Evolutionary conservation across 2,888 invertebrate genomes (phyloP).

Genomic region (Rhogogaster chlorosoma): DNA sequence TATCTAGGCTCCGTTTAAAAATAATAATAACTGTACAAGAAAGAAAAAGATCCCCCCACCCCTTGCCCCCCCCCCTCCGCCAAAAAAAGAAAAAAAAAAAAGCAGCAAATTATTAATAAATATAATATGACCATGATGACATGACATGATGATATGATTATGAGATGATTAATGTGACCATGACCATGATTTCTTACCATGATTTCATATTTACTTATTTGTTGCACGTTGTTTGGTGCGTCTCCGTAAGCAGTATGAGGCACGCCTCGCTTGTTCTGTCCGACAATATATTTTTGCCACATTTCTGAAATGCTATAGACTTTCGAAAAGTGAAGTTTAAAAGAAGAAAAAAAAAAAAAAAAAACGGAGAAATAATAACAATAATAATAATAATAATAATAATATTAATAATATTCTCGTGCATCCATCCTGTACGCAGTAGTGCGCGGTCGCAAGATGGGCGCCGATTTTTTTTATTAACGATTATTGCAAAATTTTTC

Average conservation of each 20-base stretch:
- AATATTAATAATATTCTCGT: too few species aligned
- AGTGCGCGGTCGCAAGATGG: too few species aligned
- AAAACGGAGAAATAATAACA: not conserved
- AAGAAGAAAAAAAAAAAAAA: not conserved
- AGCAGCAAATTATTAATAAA: slow-evolving; percentile 55
- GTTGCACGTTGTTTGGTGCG: slow-evolving; percentile 77
- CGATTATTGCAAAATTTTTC: too few species aligned
- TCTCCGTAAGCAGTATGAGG: slow-evolving; percentile 75
- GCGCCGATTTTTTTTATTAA: too few species aligned
- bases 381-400: too few species aligned
- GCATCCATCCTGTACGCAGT: too few species aligned
- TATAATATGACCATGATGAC: slow-evolving; percentile 69
- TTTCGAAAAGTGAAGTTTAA: not conserved
- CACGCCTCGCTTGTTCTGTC: slow-evolving; percentile 64
- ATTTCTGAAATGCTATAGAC: slow-evolving; percentile 17
- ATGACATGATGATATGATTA: slow-evolving; percentile 70
- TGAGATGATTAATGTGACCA: slow-evolving; percentile 74
- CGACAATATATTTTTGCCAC: slow-evolving; percentile 59
- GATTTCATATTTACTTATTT: slow-evolving; percentile 75
- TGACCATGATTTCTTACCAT: slow-evolving; percentile 74
- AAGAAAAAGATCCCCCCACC: too few species aligned
- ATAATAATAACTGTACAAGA: too few species aligned
- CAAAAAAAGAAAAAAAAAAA: not conserved
- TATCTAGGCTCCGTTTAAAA: not conserved
- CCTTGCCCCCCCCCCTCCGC: too few species aligned